A percentile compares a stretch with the other conserved stretches of the same genome.
These are phyloP conservation scores for Tor tambroides DNA, from an alignment of 2,113 vertebrate genomes.

Conservation along the genomic window DNA sequence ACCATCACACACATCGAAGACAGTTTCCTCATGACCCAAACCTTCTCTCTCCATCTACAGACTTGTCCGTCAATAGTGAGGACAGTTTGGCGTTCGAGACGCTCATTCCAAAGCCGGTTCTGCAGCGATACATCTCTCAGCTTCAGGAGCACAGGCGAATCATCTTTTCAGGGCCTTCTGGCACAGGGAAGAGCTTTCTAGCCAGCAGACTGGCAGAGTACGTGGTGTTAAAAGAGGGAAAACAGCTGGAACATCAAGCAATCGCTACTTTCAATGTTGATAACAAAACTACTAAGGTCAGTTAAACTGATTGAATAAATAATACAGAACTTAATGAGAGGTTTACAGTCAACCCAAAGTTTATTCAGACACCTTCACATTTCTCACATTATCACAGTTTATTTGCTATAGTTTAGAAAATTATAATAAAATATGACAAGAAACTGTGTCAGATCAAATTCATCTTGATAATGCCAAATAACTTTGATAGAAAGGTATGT, in stretches of 20 bases:
- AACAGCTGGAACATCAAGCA: slow-evolving; percentile 80
- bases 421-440: no score
- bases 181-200: slow-evolving; percentile 94
- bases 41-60: slow-evolving; percentile 67
- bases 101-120: slow-evolving; percentile 91
- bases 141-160: slow-evolving; percentile 89
- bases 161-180: slow-evolving; percentile 94
- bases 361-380: no score
- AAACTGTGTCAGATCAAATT: no score
- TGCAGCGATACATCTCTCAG: slow-evolving; percentile 93
- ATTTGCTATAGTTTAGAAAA: no score
- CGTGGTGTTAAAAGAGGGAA: slow-evolving; percentile 87
- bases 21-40: not conserved
- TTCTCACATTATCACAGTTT: no score
- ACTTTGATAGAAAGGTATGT: no score
- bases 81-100: slow-evolving; percentile 93
- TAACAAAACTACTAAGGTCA: slow-evolving; percentile 97
- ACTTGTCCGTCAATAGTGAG: slow-evolving; percentile 81
- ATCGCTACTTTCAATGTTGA: slow-evolving; percentile 96
- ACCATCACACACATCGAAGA: no score
- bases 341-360: no score
- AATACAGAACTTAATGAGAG: not conserved
- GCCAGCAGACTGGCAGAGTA: slow-evolving; percentile 89
- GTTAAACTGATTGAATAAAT: not conserved
- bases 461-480: no score